Evolutionary conservation across 1,140 invertebrate genomes (phyloP), one percentile per base, ranked within the genome.

Genomic region (Platyscapa corneri): DNA sequence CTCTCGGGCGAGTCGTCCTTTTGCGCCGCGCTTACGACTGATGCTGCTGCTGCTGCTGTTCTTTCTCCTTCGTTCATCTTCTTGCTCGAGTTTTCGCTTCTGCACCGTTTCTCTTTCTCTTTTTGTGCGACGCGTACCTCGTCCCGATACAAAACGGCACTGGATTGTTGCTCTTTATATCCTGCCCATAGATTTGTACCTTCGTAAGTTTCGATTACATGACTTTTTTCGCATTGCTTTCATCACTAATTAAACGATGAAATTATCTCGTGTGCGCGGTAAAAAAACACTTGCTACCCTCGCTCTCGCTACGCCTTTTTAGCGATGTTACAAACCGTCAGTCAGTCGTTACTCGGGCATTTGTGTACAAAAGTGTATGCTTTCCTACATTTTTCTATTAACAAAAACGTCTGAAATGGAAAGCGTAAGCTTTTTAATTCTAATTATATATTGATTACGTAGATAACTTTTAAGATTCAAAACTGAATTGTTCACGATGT

Each of bases 51-150:
- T 39, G 34, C 67, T 2, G 30, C 37, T 74, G 23, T 10, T 64
- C 27, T 18, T 37, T 1, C 37, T n/a, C 27, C 39, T 53, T 34
- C n/a, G n/a, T 30, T 49, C 64, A 37, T 20, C 53, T 7, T 53
- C 56, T 64, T 27, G 10, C 46, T n/a, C 27, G 46, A 20, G 27
- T 32, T 27, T 53, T 77, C 49, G 30, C 6, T 78, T 77, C 56
- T 56, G 42, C 42, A 72, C 53, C 80, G 84, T 86, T 85, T 67
- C 49, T 87, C 78, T 72, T 76, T 88, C 77, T 84, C 78, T 34
- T 79, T 84, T 81, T 83, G 42, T 86, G 20, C 74, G 42, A 23
- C 10, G 30, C 12, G 30, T 3, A 0, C 23, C 37, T 65, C n/a
- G 23, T 42, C 56, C 27, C 20, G 10, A 60, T 60, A 23, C 49